phyloP scores from a whole-genome alignment of 1,140 invertebrate species.

The Phthorimaea operculella region DNA sequence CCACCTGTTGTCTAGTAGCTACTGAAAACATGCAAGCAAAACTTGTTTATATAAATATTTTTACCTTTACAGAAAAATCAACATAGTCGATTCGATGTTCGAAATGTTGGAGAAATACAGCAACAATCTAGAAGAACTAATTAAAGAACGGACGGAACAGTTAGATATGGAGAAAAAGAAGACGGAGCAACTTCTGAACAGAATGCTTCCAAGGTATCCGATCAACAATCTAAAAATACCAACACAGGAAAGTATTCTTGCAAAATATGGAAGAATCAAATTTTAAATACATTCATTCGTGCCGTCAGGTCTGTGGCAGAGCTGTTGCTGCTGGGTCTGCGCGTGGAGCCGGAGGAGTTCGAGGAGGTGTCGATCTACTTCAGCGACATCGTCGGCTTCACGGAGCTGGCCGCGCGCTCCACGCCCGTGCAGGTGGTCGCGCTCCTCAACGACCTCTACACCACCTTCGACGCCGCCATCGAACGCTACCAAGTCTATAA shows the following conservation, averaged over 20 bases:
- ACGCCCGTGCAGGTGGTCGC: constrained; percentile 92
- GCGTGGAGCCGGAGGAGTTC: constrained; percentile 89
- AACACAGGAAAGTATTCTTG: too few relatives aligned
- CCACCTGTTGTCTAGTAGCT: too few relatives aligned
- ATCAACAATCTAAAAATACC: too few relatives aligned
- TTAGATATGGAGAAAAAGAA: constrained; percentile 94
- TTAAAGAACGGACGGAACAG: constrained; percentile 89
- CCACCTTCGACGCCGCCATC: constrained; percentile 93
- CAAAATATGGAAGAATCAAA: too few relatives aligned
- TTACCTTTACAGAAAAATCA: constrained; percentile 79
- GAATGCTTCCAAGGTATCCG: constrained; percentile 93
- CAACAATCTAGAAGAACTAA: constrained; percentile 93
- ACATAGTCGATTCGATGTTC: constrained; percentile 97
- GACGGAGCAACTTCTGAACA: constrained; percentile 89
- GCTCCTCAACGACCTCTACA: constrained; percentile 91
- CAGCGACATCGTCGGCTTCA: constrained; percentile 97
- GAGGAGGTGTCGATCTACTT: constrained; percentile 94
- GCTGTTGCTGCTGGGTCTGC: constrained; percentile 85
- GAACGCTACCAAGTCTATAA: constrained; percentile 93
- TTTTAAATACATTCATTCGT: too few relatives aligned
- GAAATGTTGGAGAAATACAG: constrained; percentile 97
- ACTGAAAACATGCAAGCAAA: too few relatives aligned
- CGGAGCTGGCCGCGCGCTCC: constrained; percentile 89
- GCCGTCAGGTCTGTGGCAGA: constrained; percentile 83
- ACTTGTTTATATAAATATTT: neutral